phyloP scores from a whole-genome alignment of 2,113 vertebrate species.

The Tauraco erythrolophus region DNA sequence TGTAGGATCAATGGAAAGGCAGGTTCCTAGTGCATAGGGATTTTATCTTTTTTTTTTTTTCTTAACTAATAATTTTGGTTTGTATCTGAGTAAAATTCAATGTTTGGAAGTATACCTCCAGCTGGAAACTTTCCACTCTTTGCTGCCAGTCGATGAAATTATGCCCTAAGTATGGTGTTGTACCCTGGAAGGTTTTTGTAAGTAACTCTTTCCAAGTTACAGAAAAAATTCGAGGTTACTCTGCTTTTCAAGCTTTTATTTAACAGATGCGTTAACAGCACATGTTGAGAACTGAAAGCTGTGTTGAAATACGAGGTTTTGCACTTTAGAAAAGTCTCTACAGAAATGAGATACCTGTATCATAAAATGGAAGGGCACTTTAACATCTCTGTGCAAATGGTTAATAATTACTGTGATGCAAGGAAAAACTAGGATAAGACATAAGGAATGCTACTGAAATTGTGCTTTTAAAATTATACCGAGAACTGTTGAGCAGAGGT shows the following conservation, averaged over 20 bases:
- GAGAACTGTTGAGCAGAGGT: background rate
- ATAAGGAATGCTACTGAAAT: background rate
- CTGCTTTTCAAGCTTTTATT: background rate
- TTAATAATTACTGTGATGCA: background rate
- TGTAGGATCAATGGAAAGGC: background rate
- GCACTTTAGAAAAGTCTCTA: background rate
- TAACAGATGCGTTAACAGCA: background rate
- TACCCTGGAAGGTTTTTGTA: background rate
- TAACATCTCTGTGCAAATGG: background rate
- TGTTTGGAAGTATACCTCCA: background rate
- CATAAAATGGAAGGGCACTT: background rate
- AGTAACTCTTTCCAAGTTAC: background rate
- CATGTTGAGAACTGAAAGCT: background rate
- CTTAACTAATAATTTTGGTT: background rate
- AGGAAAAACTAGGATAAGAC: background rate
- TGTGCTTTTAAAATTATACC: background rate
- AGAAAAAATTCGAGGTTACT: background rate
- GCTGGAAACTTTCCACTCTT: background rate
- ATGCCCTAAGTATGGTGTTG: rapidly evolving
- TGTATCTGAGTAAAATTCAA: background rate
- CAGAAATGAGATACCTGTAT: background rate
- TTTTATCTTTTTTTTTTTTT: background rate
- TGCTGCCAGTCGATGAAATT: background rate
- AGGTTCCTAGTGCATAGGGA: background rate
- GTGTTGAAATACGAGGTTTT: background rate